phyloP scores from a whole-genome alignment of 2,888 invertebrate species.

The Choristoneura rosaceana region DNA sequence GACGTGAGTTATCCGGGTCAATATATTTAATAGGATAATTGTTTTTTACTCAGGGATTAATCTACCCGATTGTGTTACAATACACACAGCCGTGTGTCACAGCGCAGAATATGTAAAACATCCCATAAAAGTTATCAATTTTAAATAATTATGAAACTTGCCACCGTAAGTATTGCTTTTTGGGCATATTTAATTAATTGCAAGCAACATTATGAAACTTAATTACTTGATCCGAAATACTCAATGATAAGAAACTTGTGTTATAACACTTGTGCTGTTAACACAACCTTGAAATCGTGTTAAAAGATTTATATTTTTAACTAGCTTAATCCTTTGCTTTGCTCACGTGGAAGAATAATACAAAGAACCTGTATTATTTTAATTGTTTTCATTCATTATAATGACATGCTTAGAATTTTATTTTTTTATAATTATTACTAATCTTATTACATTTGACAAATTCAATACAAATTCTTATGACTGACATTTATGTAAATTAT shows the following conservation, averaged over 20 bases:
- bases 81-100: slow-evolving; percentile 11
- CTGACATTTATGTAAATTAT: too few species aligned
- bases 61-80: background rate
- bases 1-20: too few species aligned
- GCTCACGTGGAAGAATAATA: too few species aligned
- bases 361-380: too few species aligned
- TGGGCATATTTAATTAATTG: slow-evolving; percentile 28
- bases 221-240: slow-evolving; percentile 30
- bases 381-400: too few species aligned
- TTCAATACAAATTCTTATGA: too few species aligned
- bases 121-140: slow-evolving; percentile 36
- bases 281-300: background rate
- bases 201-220: slow-evolving; percentile 22
- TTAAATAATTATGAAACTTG: slow-evolving; percentile 42
- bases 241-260: slow-evolving; percentile 26
- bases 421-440: too few species aligned
- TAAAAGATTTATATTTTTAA: background rate
- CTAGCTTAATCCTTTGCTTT: background rate
- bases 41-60: too few species aligned
- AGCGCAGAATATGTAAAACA: slow-evolving; percentile 27
- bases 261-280: slow-evolving; percentile 17
- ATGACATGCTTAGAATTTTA: too few species aligned
- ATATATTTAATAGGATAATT: too few species aligned
- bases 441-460: too few species aligned
- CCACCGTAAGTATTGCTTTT: slow-evolving; percentile 17